A percentile compares a stretch with the other conserved stretches of the same genome.
Conservation (phyloP, 2,888 invertebrate species). For the Nephrotoma flavescens region DNA sequence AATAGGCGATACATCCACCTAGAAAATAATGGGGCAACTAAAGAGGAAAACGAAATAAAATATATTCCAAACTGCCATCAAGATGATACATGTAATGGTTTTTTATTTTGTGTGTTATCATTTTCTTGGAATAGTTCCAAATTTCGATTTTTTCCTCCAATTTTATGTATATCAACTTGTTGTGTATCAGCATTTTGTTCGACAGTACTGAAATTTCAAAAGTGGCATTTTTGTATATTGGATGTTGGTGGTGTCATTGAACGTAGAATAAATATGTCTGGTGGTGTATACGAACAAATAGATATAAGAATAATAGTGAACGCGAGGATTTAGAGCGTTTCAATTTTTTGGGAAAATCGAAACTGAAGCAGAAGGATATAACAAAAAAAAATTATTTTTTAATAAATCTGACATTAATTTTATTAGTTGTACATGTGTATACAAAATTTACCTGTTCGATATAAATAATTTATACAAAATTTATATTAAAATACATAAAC, state of each 20-base stretch:
- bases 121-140: background rate
- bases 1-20: background rate
- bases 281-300: background rate
- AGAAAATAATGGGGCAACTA: background rate
- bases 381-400: background rate
- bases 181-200: background rate
- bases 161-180: background rate
- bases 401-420: background rate
- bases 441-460: background rate
- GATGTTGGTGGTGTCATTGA: background rate
- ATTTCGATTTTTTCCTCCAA: background rate
- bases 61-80: background rate
- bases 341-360: background rate
- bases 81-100: background rate
- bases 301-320: background rate
- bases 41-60: background rate
- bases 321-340: background rate
- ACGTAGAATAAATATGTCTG: background rate
- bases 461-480: background rate
- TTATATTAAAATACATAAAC: background rate
- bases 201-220: background rate
- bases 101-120: background rate
- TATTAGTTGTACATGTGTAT: background rate
- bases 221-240: background rate
- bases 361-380: background rate